These are phyloP conservation scores for Gambusia yucatana DNA, from an alignment of 2,797 vertebrate genomes.

Conservation along the genomic window DNA sequence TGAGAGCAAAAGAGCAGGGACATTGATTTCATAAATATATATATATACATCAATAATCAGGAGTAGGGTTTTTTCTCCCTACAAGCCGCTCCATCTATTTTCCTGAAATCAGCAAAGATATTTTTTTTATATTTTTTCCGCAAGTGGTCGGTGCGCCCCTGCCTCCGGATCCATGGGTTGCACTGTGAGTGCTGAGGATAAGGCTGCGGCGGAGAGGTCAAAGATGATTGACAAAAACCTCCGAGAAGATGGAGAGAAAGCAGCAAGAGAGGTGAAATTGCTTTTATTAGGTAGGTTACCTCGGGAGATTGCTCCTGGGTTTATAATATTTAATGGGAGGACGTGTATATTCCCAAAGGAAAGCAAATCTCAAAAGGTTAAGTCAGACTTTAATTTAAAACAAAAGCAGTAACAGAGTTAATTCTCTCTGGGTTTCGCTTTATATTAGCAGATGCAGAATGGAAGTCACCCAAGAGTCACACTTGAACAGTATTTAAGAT, in stretches of 20 bases:
- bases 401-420: not conserved
- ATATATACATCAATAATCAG: not conserved
- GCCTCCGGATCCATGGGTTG: constrained; percentile 90
- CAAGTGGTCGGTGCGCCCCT: constrained; percentile 54
- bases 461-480: not conserved
- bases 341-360: not conserved
- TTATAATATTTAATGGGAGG: not conserved
- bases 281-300: constrained; percentile 88
- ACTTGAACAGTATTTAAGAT: constrained; percentile 11
- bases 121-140: constrained; percentile 16
- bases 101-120: constrained; percentile 14
- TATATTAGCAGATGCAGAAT: not conserved
- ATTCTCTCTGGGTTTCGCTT: not conserved
- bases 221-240: constrained; percentile 99
- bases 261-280: constrained; percentile 95
- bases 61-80: constrained; percentile 6
- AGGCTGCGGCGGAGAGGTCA: constrained; percentile 95
- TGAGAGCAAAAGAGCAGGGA: constrained; percentile 5
- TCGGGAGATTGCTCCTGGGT: not conserved
- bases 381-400: not conserved
- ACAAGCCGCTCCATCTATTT: constrained; percentile 26
- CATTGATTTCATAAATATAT: constrained; percentile 31
- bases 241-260: constrained; percentile 96
- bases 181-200: constrained; percentile 96
- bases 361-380: constrained; percentile 1